A percentile compares a stretch with the other conserved stretches of the same genome.
These are phyloP conservation scores for Lerema accius DNA, from an alignment of 1,140 invertebrate genomes.

Conservation along the genomic window DNA sequence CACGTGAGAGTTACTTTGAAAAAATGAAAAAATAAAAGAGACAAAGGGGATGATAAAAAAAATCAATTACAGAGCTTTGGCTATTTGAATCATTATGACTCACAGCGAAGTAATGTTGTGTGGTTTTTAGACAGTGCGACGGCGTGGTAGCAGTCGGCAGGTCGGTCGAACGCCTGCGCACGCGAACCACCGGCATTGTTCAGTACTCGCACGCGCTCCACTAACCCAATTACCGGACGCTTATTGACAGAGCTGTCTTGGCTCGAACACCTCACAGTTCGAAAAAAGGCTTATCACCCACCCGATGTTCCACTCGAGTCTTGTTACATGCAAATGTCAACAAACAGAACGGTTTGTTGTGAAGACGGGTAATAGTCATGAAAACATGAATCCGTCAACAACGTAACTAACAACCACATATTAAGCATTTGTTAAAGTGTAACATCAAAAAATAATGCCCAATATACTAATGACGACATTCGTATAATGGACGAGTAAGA, in stretches of 20 bases:
- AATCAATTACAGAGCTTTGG: no score
- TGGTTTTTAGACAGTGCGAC: constrained; percentile 23
- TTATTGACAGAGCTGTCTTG: constrained; percentile 78
- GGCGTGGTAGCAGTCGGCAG: constrained; percentile 11
- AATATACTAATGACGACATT: not conserved
- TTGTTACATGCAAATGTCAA: constrained; percentile 26
- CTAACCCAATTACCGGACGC: constrained; percentile 73
- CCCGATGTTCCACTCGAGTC: constrained; percentile 26
- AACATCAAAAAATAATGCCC: not conserved
- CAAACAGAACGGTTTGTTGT: constrained; percentile 19
- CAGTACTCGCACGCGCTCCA: constrained; percentile 60
- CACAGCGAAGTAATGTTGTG: not conserved
- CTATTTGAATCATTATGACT: no score
- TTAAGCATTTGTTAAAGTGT: no score
- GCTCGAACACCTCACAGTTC: constrained; percentile 54
- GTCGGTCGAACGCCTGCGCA: constrained; percentile 41
- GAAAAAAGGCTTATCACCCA: constrained; percentile 49
- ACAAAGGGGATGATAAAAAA: no score
- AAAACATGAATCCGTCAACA: not conserved
- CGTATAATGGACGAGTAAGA: not conserved
- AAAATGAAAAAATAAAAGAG: no score
- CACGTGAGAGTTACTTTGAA: no score
- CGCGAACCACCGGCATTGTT: constrained; percentile 41
- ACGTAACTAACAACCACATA: no score
- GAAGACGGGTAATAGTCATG: not conserved